Percentiles rank a stretch among this genome's conserved stretches.
phyloP scores from a whole-genome alignment of 2,113 vertebrate species.

The Nestor notabilis region DNA sequence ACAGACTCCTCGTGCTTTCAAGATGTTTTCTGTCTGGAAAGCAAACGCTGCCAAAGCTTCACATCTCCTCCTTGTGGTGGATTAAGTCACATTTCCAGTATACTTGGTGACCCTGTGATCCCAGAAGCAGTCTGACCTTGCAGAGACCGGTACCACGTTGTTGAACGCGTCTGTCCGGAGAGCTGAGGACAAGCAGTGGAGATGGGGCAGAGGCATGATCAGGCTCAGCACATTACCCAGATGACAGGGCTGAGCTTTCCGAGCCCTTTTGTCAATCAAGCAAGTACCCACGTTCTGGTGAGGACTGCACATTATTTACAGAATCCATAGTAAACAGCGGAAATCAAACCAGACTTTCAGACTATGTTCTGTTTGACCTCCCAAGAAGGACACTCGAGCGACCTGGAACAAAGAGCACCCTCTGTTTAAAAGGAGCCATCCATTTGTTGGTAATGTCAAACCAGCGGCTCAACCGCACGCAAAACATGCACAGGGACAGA shows the following conservation, averaged over 20 bases:
- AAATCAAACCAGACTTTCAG: background rate
- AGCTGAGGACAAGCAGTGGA: background rate
- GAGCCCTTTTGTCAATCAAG: background rate
- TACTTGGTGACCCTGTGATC: background rate
- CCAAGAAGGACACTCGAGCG: background rate
- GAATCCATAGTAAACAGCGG: background rate
- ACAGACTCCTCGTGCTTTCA: background rate
- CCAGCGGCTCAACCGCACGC: background rate
- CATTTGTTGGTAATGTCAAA: background rate
- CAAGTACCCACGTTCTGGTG: rapidly evolving
- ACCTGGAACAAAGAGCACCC: background rate
- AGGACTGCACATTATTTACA: background rate
- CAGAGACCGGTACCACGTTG: rapidly evolving
- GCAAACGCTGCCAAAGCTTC: background rate
- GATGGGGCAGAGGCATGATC: background rate
- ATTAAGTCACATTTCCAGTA: background rate
- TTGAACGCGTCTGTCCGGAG: background rate
- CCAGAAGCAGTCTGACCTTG: background rate
- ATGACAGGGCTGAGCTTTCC: background rate
- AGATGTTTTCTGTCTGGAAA: background rate
- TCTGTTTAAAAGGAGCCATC: background rate
- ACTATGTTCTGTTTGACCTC: background rate
- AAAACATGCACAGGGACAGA: background rate
- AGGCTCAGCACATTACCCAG: background rate
- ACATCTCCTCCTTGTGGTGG: background rate